Base-by-base conservation (phyloP, 2,113 vertebrate species). In the Embiotoca jacksoni region DNA sequence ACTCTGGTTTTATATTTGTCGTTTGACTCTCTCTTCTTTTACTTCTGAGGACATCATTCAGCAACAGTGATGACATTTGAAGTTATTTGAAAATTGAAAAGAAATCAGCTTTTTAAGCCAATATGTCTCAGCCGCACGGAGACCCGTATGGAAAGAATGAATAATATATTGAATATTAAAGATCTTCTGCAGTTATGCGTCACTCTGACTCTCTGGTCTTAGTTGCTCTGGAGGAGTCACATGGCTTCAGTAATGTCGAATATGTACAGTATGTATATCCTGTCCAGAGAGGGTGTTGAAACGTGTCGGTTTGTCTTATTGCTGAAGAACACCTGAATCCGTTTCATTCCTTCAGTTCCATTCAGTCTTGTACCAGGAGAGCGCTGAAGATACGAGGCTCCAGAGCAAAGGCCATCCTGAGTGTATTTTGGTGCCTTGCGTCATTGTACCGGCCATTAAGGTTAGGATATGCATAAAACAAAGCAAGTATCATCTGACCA, bases 21-120 rank as follows among this genome's bases (percentile, higher is more conserved):
- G 2, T 7, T 50, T 50, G 13, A 30, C 33, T 56, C 70, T 41
- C 0, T 60, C 49, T 13, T 8, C 3, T 33, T 60, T 36, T 16
- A 62, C 31, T 66, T 66, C 13, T 41, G 6, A 7, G 39, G 54
- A 31, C 32, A 8, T 3, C 13, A 31, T 36, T 49, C 47, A 59
- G 32, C 3, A 53, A 37, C 41, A 67, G 16, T 30, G 39, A 49
- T 39, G 53, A 69, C 56, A 39, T 53, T 23, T 53, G 62, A 57
- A 59, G 59, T 47, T 65, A 33, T 47, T 37, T 49, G 39, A 53
- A 52, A 64, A 62, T 67, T 36, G 15, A 65, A 80, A 60, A 35
- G 5, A 47, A 36, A 53, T 61, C 14, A 37, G 41, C n/a, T n/a
- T 72, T 80, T 39, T 36, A 36, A 30, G 55, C 16, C 57, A 65